Percentiles rank a stretch among this genome's conserved stretches.
phyloP scores from a whole-genome alignment of 2,888 invertebrate genomes.

The Hermodice carunculata region DNA sequence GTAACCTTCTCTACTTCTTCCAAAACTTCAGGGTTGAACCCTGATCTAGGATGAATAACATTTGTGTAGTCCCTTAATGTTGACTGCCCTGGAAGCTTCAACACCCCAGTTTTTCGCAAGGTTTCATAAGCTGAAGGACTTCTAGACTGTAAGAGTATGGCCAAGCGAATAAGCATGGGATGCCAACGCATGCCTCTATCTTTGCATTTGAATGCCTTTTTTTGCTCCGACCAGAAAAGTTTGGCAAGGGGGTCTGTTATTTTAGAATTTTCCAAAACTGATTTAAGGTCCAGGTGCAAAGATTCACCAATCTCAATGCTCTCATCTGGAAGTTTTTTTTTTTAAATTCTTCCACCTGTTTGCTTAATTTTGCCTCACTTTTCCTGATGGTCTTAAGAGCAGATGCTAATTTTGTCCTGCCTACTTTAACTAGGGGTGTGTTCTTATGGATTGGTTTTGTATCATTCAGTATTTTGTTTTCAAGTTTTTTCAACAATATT shows the following conservation, averaged over 20 bases:
- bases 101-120: not conserved
- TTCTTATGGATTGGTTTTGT: not conserved
- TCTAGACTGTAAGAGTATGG: not conserved
- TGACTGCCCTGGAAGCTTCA: constrained; percentile 13
- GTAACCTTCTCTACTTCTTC: not conserved
- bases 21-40: not conserved
- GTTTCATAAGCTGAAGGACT: not conserved
- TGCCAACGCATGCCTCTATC: constrained; percentile 6
- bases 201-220: not conserved
- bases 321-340: not conserved
- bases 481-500: too few species aligned
- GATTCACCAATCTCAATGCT: not conserved
- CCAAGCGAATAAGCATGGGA: constrained; percentile 8
- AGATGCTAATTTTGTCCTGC: not conserved
- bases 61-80: constrained; percentile 5
- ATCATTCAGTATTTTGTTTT: too few species aligned
- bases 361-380: not conserved
- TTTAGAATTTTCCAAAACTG: not conserved
- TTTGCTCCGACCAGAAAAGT: constrained; percentile 7
- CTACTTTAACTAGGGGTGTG: not conserved
- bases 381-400: not conserved
- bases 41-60: not conserved
- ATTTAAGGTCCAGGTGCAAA: not conserved
- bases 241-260: not conserved
- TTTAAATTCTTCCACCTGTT: not conserved